Base-by-base conservation (phyloP, 2,888 invertebrate genomes). In the Drosophila prostipennis region DNA sequence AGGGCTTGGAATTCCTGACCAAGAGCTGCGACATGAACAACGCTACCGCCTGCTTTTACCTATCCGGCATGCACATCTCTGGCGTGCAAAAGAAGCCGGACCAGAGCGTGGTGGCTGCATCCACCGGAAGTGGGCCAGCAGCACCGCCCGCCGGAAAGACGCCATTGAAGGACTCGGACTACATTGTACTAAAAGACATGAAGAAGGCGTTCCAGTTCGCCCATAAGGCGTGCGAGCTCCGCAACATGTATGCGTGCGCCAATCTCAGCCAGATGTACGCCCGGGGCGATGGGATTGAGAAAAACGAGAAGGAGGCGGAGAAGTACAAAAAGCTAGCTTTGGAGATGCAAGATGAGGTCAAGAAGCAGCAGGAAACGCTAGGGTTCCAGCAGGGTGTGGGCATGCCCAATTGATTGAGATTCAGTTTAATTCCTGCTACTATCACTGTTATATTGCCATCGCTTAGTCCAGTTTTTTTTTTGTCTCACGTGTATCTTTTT, bases 181-280 rank as follows among this genome's bases (percentile, higher is more conserved):
- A 90, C 79, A 90, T 94, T 57, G 92, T 95, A 26, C 93, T 93
- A 52, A 94, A 95, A 73, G 95, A 98, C 87, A 94, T 95, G 93
- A 93, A 93, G 42, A 95, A 96, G 91, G 98, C 98, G 0, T 96
- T 97, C 90, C 92, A 94, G 39, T 96, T 94, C 86, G 95, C 97
- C 0, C 92, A 94, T 63, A 95, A 95, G 91, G 96, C 96, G 0
- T 99, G 99, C 91, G 96, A 97, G 72, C 92, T 95, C 0, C 96
- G 96, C 0, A 96, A 98, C 89, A 94, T 97, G 90, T 96, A 95
- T 89, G 96, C 97, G 0, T 99, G 99, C 93, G 96, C 96, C 0
- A 98, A 98, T 92, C 93, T 98, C 1, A 96, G 97, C 88, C 94
- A 96, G 91, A 97, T 98, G 96, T 96, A 96, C 90, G 93, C 93